Evolutionary conservation across 1,140 invertebrate genomes (phyloP).

Genomic region (Bradynema listronoti): DNA sequence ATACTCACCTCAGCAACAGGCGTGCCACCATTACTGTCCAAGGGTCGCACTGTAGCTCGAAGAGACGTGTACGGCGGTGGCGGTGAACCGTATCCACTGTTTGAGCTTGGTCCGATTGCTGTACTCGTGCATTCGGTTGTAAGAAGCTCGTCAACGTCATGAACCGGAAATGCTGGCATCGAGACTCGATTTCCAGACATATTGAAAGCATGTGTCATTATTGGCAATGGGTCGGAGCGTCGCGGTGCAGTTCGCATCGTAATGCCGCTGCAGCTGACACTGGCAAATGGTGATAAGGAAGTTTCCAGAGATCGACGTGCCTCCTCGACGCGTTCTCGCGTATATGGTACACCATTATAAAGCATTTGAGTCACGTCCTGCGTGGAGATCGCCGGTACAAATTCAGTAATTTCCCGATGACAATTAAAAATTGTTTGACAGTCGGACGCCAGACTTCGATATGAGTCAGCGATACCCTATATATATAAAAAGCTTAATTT

Average conservation of each 20-base stretch:
- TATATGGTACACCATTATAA: conserved; percentile 40
- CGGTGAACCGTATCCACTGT: too few species aligned
- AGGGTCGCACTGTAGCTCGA: not conserved
- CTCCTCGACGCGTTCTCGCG: conserved; percentile 33
- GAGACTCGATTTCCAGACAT: conserved; percentile 15
- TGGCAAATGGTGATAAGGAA: conserved; percentile 8
- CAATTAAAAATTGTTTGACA: conserved; percentile 35
- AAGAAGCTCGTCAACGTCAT: not conserved
- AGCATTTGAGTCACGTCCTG: conserved; percentile 34
- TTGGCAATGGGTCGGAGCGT: conserved; percentile 29
- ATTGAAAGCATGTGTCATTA: not conserved
- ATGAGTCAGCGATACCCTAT: conserved; percentile 37
- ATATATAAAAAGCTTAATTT: conserved; percentile 1
- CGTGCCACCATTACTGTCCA: not conserved
- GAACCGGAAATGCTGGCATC: conserved; percentile 31
- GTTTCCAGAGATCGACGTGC: conserved; percentile 31
- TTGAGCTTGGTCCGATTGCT: not conserved
- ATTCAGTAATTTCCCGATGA: conserved; percentile 42
- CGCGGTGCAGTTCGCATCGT: conserved; percentile 22
- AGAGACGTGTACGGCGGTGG: too few species aligned
- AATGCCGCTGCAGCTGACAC: too few species aligned
- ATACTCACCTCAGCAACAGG: not conserved
- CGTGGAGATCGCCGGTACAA: conserved; percentile 38
- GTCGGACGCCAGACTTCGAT: conserved; percentile 26
- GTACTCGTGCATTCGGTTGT: not conserved